A percentile compares a stretch with the other conserved stretches of the same genome.
Evolutionary conservation across 2,888 invertebrate genomes (phyloP).

Genomic region (Palloptera scutellata): DNA sequence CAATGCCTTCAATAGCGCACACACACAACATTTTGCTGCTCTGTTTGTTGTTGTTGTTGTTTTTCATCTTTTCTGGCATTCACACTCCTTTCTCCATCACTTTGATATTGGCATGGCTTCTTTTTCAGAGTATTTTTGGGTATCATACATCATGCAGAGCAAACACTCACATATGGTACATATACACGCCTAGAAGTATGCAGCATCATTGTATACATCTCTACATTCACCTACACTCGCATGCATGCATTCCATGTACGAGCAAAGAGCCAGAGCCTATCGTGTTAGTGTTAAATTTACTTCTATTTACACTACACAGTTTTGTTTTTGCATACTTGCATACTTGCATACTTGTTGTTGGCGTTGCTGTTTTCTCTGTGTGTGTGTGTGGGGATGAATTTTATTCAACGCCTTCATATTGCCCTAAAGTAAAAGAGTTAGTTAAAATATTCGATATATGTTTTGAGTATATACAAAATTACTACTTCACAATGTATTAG

Average conservation of each 20-base stretch:
- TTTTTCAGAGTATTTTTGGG: too few species aligned
- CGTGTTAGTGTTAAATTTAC: constrained; percentile 49
- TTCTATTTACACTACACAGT: constrained; percentile 11
- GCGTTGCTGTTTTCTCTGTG: neutral
- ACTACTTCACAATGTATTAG: too few species aligned
- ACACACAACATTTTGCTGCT: constrained; percentile 31
- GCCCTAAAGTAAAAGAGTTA: too few species aligned
- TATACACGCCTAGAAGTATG: too few species aligned
- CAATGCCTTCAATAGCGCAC: constrained; percentile 20
- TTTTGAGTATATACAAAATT: neutral
- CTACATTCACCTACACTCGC: too few species aligned
- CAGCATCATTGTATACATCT: too few species aligned
- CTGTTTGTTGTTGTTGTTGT: constrained; percentile 34
- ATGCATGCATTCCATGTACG: neutral
- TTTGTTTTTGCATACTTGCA: constrained; percentile 41
- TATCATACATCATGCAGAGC: too few species aligned
- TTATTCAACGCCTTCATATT: too few species aligned
- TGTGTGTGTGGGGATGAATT: too few species aligned
- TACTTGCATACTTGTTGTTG: constrained; percentile 34
- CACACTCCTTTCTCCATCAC: constrained; percentile 50
- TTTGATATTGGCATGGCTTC: too few species aligned
- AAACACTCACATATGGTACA: too few species aligned
- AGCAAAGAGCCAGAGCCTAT: constrained; percentile 45
- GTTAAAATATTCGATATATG: neutral
- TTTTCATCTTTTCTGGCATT: constrained; percentile 41